Conservation (phyloP, 2,888 invertebrate genomes). For the Ectobius pallidus region DNA sequence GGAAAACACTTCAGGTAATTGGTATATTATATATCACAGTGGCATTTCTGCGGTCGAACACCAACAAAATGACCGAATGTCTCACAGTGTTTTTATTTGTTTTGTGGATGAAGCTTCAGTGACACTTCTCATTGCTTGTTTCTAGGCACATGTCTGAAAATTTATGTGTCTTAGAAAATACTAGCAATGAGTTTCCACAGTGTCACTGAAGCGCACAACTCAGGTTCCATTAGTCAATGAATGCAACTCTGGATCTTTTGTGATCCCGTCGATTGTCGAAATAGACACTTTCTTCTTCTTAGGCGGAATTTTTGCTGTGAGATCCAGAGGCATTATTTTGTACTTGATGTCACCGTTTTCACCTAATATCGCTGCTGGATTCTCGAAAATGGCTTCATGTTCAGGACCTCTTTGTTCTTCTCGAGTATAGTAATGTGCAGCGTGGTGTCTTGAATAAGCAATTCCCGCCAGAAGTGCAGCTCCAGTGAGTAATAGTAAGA, state of each 20-base stretch:
- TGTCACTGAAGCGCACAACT: constrained; percentile 44
- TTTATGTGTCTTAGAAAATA: constrained; percentile 8
- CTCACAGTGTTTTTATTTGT: not conserved
- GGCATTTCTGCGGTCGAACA: constrained; percentile 1
- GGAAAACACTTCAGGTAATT: too few relatives aligned
- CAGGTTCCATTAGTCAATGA: constrained; percentile 47
- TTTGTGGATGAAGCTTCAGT: constrained; percentile 3
- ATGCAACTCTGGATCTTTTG: constrained; percentile 48
- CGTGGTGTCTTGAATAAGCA: constrained; percentile 71
- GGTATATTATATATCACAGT: not conserved
- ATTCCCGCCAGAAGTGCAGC: constrained; percentile 55
- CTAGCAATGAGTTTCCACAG: constrained; percentile 43
- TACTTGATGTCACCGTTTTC: constrained; percentile 59
- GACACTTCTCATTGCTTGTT: constrained; percentile 13
- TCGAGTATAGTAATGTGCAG: constrained; percentile 79
- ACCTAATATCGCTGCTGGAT: constrained; percentile 54
- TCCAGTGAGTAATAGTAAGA: constrained; percentile 59
- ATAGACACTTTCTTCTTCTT: constrained; percentile 44
- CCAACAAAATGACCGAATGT: constrained; percentile 13
- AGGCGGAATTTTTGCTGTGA: constrained; percentile 30
- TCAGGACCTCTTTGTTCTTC: constrained; percentile 66
- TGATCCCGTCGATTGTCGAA: constrained; percentile 49
- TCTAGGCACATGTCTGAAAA: not conserved
- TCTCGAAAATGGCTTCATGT: constrained; percentile 54
- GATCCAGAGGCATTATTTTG: constrained; percentile 40